These are phyloP conservation scores for Pygocentrus nattereri DNA, from an alignment of 2,797 vertebrate genomes.

Conservation along the genomic window DNA sequence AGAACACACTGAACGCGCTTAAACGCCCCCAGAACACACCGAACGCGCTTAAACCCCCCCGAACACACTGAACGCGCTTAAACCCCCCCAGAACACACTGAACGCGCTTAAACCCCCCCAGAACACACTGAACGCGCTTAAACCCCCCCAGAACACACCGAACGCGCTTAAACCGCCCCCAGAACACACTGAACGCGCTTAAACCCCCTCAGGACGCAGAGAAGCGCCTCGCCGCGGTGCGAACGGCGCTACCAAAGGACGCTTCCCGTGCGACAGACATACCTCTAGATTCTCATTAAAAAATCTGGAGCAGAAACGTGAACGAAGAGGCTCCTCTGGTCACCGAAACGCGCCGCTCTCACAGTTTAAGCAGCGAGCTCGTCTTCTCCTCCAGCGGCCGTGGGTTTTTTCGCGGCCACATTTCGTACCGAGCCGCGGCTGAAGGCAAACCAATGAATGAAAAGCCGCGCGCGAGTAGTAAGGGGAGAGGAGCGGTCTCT, in stretches of 20 bases:
- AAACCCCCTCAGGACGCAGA: too few relatives aligned
- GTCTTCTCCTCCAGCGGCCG: neutral
- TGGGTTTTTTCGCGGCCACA: conserved; percentile 74
- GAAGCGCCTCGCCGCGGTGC: too few relatives aligned
- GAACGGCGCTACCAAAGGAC: neutral
- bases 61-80: too few relatives aligned
- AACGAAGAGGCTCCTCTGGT: neutral
- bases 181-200: too few relatives aligned
- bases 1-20: too few relatives aligned
- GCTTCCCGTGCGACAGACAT: neutral
- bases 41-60: too few relatives aligned
- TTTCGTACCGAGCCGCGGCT: conserved; percentile 75
- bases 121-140: too few relatives aligned
- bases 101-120: too few relatives aligned
- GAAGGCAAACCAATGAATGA: conserved; percentile 78
- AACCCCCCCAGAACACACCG: too few relatives aligned
- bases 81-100: too few relatives aligned
- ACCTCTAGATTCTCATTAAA: neutral
- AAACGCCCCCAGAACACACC: too few relatives aligned
- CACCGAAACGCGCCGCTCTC: neutral
- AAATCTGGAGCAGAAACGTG: neutral
- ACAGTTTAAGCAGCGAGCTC: neutral
- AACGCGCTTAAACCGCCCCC: too few relatives aligned
- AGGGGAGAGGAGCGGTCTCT: conserved; percentile 55
- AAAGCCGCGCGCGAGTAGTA: conserved; percentile 70